These are phyloP conservation scores for Acanthurus lineatus DNA, from an alignment of 2,797 vertebrate species.

Conservation along the genomic window DNA sequence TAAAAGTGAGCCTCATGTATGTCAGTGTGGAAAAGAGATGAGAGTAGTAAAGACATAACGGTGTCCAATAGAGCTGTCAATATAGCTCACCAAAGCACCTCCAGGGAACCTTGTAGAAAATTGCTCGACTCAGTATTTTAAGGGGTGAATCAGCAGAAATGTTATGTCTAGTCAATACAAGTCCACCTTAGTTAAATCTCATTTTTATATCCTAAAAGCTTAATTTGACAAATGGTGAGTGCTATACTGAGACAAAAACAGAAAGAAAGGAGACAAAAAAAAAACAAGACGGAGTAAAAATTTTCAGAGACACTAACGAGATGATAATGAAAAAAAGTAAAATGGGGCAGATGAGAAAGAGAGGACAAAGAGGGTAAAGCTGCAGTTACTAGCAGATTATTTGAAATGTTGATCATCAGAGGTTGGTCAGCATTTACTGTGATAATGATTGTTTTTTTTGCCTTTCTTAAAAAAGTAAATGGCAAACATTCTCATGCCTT, in stretches of 20 bases:
- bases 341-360: not conserved
- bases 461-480: not conserved
- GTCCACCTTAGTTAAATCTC: conserved; percentile 22
- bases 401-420: too few species aligned
- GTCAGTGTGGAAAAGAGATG: conserved; percentile 7
- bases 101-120: conserved; percentile 25
- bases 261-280: not conserved
- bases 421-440: too few species aligned
- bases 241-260: not conserved
- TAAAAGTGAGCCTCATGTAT: not conserved
- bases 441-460: too few species aligned
- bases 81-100: conserved; percentile 23
- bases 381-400: not conserved
- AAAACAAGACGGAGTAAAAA: not conserved
- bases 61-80: conserved; percentile 36
- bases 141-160: conserved; percentile 61
- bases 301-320: too few species aligned
- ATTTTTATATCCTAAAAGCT: conserved; percentile 8
- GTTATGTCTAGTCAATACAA: conserved; percentile 35
- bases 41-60: conserved; percentile 10
- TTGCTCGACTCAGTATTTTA: conserved; percentile 59
- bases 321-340: not conserved
- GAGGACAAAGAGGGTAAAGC: not conserved
- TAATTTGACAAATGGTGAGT: conserved; percentile 2
- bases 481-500: not conserved